Evolutionary conservation across 2,888 invertebrate species (phyloP).

Genomic region (Apantesis nais): DNA sequence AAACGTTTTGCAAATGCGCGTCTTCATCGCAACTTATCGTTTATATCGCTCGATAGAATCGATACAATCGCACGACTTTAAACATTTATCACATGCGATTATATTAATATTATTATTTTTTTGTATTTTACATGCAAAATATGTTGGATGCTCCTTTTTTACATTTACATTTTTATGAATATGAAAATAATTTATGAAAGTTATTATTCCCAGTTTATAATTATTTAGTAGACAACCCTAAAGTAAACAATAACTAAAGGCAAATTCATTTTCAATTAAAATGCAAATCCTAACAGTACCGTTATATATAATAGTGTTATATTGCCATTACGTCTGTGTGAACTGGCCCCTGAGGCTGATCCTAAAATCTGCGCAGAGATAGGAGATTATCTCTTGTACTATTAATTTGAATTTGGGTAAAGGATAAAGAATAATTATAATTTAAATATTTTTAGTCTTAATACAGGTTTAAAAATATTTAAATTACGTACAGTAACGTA

Average conservation of each 20-base stretch:
- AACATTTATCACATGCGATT: too few relatives aligned
- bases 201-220: not conserved
- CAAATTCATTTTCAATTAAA: slow-evolving; percentile 61
- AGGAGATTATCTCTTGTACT: not conserved
- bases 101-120: too few relatives aligned
- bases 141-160: too few relatives aligned
- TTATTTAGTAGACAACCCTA: not conserved
- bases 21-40: too few relatives aligned
- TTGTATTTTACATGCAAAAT: too few relatives aligned
- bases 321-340: slow-evolving; percentile 27
- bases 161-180: too few relatives aligned
- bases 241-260: slow-evolving; percentile 19
- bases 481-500: not conserved
- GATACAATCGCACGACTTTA: too few relatives aligned
- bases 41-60: too few relatives aligned
- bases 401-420: not conserved
- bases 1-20: too few relatives aligned
- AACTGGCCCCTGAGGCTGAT: slow-evolving; percentile 10
- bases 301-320: slow-evolving; percentile 21
- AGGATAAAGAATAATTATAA: not conserved
- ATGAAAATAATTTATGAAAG: too few relatives aligned
- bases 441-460: not conserved
- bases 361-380: slow-evolving; percentile 19
- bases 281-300: slow-evolving; percentile 59
- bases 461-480: too few relatives aligned